Percentiles rank a stretch among this genome's conserved stretches.
phyloP scores from a whole-genome alignment of 2,113 vertebrate genomes.

The Rhinolophus sinicus region DNA sequence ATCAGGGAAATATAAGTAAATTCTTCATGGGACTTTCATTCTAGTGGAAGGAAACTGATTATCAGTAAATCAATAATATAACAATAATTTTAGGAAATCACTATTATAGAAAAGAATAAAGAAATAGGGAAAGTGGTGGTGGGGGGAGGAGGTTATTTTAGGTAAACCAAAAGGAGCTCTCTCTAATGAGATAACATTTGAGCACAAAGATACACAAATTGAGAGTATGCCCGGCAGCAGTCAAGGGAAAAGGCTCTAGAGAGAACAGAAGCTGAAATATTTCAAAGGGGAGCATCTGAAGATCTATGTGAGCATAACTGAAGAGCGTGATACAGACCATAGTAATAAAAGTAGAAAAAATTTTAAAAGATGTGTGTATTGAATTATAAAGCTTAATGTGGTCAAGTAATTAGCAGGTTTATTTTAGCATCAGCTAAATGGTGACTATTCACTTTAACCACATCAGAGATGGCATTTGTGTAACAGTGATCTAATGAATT shows the following conservation, averaged over 20 bases:
- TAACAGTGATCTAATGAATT: neutral
- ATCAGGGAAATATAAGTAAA: neutral
- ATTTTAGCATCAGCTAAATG: neutral
- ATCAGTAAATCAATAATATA: neutral
- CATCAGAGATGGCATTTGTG: neutral
- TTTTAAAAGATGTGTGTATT: neutral
- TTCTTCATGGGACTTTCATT: neutral
- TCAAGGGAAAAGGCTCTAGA: neutral
- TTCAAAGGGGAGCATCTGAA: neutral
- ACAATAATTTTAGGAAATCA: neutral
- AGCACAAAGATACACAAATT: neutral
- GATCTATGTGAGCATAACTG: neutral
- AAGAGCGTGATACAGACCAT: neutral
- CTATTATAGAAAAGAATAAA: neutral
- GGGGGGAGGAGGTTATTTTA: neutral
- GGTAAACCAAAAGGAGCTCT: rapidly evolving
- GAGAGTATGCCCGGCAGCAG: rapidly evolving
- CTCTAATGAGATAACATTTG: neutral
- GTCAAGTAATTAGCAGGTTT: neutral
- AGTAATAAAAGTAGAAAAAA: neutral
- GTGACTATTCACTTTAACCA: neutral
- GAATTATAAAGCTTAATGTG: neutral
- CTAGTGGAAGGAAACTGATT: neutral
- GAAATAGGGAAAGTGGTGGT: neutral
- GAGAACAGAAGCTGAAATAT: neutral